Evolutionary conservation across 2,888 invertebrate genomes (phyloP).

Genomic region (Elaeidobius kamerunicus): DNA sequence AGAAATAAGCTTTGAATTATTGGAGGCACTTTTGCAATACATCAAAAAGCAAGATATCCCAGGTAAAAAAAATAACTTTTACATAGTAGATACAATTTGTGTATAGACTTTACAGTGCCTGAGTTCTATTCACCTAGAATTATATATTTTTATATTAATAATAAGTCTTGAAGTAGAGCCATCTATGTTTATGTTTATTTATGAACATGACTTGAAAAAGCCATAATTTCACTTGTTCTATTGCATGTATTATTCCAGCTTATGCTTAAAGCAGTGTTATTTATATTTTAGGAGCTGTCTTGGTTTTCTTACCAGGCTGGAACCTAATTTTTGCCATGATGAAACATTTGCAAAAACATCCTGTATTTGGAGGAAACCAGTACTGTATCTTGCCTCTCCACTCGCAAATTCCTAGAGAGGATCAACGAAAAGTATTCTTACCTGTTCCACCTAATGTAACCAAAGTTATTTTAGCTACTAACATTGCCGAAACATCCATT

Average conservation of each 20-base stretch:
- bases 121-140: too few relatives aligned
- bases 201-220: too few relatives aligned
- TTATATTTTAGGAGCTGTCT: constrained; percentile 58
- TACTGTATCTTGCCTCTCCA: constrained; percentile 91
- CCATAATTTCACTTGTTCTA: too few relatives aligned
- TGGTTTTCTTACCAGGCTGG: constrained; percentile 76
- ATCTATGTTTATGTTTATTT: too few relatives aligned
- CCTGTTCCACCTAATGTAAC: constrained; percentile 79
- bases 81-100: too few relatives aligned
- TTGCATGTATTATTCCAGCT: too few relatives aligned
- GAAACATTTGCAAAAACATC: constrained; percentile 76
- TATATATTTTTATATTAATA: too few relatives aligned
- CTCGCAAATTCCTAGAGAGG: constrained; percentile 93
- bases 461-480: constrained; percentile 94
- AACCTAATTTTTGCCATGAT: constrained; percentile 91
- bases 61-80: constrained; percentile 62
- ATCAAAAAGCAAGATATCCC: constrained; percentile 59
- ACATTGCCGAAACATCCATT: constrained; percentile 97
- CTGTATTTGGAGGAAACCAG: constrained; percentile 54
- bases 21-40: constrained; percentile 73
- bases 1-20: constrained; percentile 89
- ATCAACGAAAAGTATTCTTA: constrained; percentile 91
- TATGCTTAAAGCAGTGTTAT: too few relatives aligned
- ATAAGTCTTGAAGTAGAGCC: too few relatives aligned
- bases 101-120: too few relatives aligned